Percentiles rank a stretch among this genome's conserved stretches.
Evolutionary conservation across 2,888 invertebrate species (phyloP).

Genomic region (Diarsia brunnea): DNA sequence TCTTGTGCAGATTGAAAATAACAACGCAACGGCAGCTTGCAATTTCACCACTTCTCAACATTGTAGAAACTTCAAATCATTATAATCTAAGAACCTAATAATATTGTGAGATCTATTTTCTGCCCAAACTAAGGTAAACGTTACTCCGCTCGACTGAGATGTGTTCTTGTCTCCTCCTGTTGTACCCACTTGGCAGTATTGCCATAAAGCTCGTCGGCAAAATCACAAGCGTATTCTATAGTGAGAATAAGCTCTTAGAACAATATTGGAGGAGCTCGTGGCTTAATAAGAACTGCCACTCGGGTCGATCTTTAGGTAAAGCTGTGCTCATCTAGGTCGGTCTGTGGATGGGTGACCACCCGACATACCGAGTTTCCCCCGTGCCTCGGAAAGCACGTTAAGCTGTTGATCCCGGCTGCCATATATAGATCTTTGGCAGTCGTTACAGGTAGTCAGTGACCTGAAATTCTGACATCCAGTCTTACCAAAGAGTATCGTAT

Average conservation of each 20-base stretch:
- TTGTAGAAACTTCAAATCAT: neutral
- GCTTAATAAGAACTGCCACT: no score
- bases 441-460: no score
- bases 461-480: no score
- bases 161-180: neutral
- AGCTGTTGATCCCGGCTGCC: no score
- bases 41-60: neutral
- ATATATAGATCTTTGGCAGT: no score
- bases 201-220: neutral
- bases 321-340: no score
- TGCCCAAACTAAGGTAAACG: neutral
- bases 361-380: no score
- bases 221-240: neutral
- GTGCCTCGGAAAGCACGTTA: no score
- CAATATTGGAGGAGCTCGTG: no score
- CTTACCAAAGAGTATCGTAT: no score
- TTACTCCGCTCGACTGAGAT: neutral
- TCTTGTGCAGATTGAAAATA: neutral
- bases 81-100: neutral
- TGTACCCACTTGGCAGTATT: neutral
- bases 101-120: neutral
- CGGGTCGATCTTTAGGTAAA: no score
- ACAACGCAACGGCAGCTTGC: neutral
- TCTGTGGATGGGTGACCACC: no score
- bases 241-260: neutral